These are phyloP conservation scores for Hyles vespertilio DNA, from an alignment of 1,140 invertebrate species.

Conservation along the genomic window DNA sequence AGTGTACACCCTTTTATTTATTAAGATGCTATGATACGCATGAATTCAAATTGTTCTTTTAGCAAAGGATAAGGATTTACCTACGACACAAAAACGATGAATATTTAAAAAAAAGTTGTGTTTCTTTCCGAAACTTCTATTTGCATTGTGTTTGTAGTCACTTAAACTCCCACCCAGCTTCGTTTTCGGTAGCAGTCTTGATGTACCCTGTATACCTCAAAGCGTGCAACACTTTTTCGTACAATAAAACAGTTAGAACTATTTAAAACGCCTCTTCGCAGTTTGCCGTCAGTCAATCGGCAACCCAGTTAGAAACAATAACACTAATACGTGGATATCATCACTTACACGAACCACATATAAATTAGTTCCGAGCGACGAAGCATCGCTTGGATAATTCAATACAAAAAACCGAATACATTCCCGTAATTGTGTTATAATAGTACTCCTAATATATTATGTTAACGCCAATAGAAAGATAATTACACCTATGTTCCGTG, in stretches of 20 bases:
- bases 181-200: too few relatives aligned
- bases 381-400: slow-evolving; percentile 16
- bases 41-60: too few relatives aligned
- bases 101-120: too few relatives aligned
- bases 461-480: slow-evolving; percentile 49
- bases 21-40: too few relatives aligned
- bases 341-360: slow-evolving; percentile 16
- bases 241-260: not conserved
- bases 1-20: too few relatives aligned
- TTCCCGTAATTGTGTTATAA: slow-evolving; percentile 61
- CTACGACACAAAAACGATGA: too few relatives aligned
- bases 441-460: slow-evolving; percentile 43
- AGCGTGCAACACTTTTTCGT: too few relatives aligned
- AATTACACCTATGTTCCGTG: slow-evolving; percentile 37
- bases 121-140: too few relatives aligned
- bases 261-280: not conserved
- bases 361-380: slow-evolving; percentile 44
- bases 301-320: slow-evolving; percentile 5
- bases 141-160: too few relatives aligned
- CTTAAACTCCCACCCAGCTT: too few relatives aligned
- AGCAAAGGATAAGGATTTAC: too few relatives aligned
- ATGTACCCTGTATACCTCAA: too few relatives aligned
- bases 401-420: slow-evolving; percentile 45
- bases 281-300: slow-evolving; percentile 4
- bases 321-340: slow-evolving; percentile 10